Base-by-base conservation (phyloP, 2,888 invertebrate species). In the Macrostomum cliftonense region DNA sequence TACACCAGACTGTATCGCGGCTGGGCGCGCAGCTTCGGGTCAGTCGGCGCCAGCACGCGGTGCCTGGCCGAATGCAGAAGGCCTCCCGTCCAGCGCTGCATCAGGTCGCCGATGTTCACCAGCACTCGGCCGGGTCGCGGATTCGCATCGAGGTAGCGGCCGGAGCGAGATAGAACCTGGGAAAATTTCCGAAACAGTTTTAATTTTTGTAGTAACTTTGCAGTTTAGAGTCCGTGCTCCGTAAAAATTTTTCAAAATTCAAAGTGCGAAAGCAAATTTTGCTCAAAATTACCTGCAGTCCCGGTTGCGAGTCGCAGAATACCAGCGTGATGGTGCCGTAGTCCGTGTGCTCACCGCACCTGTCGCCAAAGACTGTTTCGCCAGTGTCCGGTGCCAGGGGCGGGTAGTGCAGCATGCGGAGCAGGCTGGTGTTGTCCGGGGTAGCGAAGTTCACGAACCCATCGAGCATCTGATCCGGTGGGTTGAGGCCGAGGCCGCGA, bases 91-190 rank as follows among this genome's bases (percentile, higher is more conserved):
- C 81, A 82, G 38, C 75, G 73, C 12, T 79, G 78, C 42, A 82
- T 70, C 46, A 81, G 74, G 61, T 82, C 79, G 20, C 81, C 82
- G 21, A 79, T 75, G 62, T 81, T 81, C 37, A 82, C 75, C 45
- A 82, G 72, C 57, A 82, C 78, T 37, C 81, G 78, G 38, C 80
- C 80, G 0, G 80, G 80, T 46, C 82, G 73, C 61, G 81, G 80
- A 1, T 80, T 80, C 9, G 81, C 80, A 42, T 79, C 74, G 58
- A 77, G 28, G 28, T 28, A 28, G 28, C 28, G 28, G 9, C 28
- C 28, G 9, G 28, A 28, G 5, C 28, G 4, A 9, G 28, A 28
- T 9, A 28, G 28, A 4, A 28, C 28, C 28, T 28, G 28, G 9
- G 5, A 28, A 9, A 9, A 28, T 28, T 7, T 28, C 28, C 4